phyloP scores from a whole-genome alignment of 2,888 invertebrate genomes.

The Eurytoma adleriae region DNA sequence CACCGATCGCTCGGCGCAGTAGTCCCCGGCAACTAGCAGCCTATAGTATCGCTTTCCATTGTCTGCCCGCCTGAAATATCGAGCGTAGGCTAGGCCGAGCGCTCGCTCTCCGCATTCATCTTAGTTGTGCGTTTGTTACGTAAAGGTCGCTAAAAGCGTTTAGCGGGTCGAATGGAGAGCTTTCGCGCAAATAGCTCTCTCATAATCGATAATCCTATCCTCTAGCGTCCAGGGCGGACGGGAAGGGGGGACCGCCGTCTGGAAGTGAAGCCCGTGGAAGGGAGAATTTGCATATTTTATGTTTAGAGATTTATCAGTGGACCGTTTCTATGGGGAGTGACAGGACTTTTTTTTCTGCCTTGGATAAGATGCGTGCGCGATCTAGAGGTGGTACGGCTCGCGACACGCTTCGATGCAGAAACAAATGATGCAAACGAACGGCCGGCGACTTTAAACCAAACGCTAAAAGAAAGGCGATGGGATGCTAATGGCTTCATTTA shows the following conservation, averaged over 20 bases:
- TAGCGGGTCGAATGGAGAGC: constrained; percentile 18
- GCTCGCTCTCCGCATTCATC: constrained; percentile 27
- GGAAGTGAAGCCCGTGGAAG: neutral
- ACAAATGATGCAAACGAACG: neutral
- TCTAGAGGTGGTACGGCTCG: neutral
- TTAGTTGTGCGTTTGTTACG: constrained; percentile 42
- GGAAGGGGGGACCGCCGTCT: constrained; percentile 15
- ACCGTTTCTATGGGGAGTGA: constrained; percentile 5
- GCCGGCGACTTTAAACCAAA: too few relatives aligned
- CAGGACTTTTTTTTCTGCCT: constrained; percentile 1
- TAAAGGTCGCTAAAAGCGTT: constrained; percentile 43
- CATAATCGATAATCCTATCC: constrained; percentile 43
- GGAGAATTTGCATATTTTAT: constrained; percentile 32
- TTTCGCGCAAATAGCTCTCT: constrained; percentile 39
- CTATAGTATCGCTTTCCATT: constrained; percentile 41
- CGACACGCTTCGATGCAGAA: neutral
- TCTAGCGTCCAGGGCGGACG: constrained; percentile 14
- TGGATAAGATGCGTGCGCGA: neutral
- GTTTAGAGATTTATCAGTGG: constrained; percentile 5
- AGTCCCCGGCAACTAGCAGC: constrained; percentile 20
- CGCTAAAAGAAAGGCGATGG: constrained; percentile 2
- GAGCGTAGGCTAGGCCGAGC: constrained; percentile 32
- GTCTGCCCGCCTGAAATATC: constrained; percentile 32
- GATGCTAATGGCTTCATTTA: neutral
- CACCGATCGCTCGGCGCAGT: constrained; percentile 13